Evolutionary conservation across 1,140 invertebrate genomes (phyloP), one percentile per base, ranked within the genome.

Genomic region (Dendrolimus punctatus): DNA sequence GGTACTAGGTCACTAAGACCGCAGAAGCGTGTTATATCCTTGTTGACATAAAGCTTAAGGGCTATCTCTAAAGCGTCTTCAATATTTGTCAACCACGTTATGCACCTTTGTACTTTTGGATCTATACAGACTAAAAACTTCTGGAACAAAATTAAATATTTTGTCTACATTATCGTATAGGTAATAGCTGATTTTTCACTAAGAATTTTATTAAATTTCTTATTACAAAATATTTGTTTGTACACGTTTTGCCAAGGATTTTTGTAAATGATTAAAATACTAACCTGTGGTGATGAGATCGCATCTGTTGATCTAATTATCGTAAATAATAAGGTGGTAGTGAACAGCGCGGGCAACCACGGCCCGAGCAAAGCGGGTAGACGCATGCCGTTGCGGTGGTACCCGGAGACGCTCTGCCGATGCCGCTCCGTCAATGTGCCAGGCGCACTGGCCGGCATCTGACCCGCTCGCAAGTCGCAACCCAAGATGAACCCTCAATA

Each of bases 401-500:
- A 65, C 58, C 65, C 63, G 57, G 54, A 53, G 58, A 62, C 63
- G 53, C 59, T 72, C 67, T 72, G 70, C 60, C 62, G 53, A 43
- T 51, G 6, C 42, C 60, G 54, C 53, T 55, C 10, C 58, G 58
- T 53, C 48, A 23, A 23, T 23, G 23, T 23, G 23, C 49, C 56
- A 51, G 57, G 60, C 66, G 66, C 69, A 68, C 64, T 66, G 68
- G 50, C 65, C 69, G 64, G 65, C 66, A 66, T 59, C 64, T 80
- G 78, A 77, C 76, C 79, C 73, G 47, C 50, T 52, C 42, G 41
- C 60, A 47, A 53, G 55, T 56, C 57, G 60, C 67, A 76, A 77
- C 73, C 60, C 68, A 61, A 70, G 76, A 81, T 79, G 76, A 81
- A 81, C 76, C 61, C 72, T 46, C 53, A 57, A 52, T 55, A 76